phyloP scores from a whole-genome alignment of 2,888 invertebrate species.

The Euplexia lucipara region DNA sequence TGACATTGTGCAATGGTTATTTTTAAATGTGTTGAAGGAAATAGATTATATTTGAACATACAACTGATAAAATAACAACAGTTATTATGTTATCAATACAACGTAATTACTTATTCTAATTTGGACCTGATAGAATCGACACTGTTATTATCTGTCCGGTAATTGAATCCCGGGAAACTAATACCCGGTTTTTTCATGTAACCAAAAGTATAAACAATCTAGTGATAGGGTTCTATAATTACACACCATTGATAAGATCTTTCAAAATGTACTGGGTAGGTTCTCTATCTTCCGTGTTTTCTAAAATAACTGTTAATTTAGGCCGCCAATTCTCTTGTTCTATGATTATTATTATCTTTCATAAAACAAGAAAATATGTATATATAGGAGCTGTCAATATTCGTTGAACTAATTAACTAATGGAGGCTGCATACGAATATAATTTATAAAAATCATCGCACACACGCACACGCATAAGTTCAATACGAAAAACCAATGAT shows the following conservation, averaged over 20 bases:
- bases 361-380: too few species aligned
- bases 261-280: not conserved
- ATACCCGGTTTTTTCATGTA: constrained; percentile 22
- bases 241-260: constrained; percentile 5
- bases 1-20: not conserved
- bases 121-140: constrained; percentile 39
- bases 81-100: constrained; percentile 50
- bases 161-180: constrained; percentile 39
- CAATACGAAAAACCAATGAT: too few species aligned
- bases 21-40: constrained; percentile 4
- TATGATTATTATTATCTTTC: too few species aligned
- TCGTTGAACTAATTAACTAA: too few species aligned
- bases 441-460: too few species aligned
- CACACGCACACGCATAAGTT: too few species aligned
- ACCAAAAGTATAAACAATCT: constrained; percentile 21
- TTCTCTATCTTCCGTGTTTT: too few species aligned
- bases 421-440: too few species aligned
- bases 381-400: too few species aligned
- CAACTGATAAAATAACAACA: constrained; percentile 43
- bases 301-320: constrained; percentile 1
- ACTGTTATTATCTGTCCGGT: constrained; percentile 37
- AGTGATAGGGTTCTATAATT: constrained; percentile 22
- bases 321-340: too few species aligned
- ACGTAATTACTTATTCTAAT: constrained; percentile 44
- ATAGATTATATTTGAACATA: constrained; percentile 14